These are phyloP conservation scores for Cheilosia urbana DNA, from an alignment of 2,888 invertebrate genomes.

Conservation along the genomic window DNA sequence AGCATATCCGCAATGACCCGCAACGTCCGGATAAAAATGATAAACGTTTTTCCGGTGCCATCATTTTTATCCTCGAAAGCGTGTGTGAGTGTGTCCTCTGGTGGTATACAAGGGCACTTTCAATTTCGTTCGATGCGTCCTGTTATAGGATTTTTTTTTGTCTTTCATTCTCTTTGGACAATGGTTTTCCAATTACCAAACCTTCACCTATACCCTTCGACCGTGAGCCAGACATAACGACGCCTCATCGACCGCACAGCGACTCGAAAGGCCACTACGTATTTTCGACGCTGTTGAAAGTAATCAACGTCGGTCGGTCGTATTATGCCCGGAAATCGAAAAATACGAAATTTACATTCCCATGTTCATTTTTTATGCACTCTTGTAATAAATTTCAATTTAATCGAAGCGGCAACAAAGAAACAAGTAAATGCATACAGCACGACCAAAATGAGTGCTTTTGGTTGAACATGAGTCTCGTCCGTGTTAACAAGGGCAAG, in stretches of 20 bases:
- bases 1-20: constrained; percentile 69
- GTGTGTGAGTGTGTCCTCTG: background rate
- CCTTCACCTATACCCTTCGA: constrained; percentile 53
- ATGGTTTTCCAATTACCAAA: constrained; percentile 72
- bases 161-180: constrained; percentile 42
- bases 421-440: constrained; percentile 38
- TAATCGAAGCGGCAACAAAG: constrained; percentile 62
- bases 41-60: constrained; percentile 69
- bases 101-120: constrained; percentile 57
- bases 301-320: constrained; percentile 57
- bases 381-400: constrained; percentile 69
- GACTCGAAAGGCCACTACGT: constrained; percentile 39
- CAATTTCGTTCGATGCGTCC: constrained; percentile 63
- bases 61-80: constrained; percentile 30
- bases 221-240: constrained; percentile 70
- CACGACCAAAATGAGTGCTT: constrained; percentile 6
- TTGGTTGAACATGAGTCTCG: constrained; percentile 1
- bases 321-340: constrained; percentile 63
- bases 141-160: constrained; percentile 33
- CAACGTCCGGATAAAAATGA: constrained; percentile 75
- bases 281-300: constrained; percentile 24
- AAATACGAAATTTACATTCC: constrained; percentile 40
- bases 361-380: constrained; percentile 60
- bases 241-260: constrained; percentile 66
- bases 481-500: constrained; percentile 35